Percentiles rank a stretch among this genome's conserved stretches.
Evolutionary conservation across 1,140 invertebrate genomes (phyloP).

Genomic region (Magallana gigas): DNA sequence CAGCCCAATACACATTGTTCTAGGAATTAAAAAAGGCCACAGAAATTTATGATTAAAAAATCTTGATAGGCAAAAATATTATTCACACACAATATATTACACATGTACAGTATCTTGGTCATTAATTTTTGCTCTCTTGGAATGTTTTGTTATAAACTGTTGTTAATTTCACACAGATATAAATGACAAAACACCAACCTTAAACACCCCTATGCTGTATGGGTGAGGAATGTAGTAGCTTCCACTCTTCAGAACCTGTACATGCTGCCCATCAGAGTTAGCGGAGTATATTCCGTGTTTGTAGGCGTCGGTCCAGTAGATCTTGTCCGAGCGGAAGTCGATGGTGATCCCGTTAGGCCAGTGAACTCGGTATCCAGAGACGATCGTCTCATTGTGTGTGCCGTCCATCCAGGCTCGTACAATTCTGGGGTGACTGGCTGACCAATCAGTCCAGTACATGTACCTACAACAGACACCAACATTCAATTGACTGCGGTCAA

Average conservation of each 20-base stretch:
- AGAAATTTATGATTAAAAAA: too few species aligned
- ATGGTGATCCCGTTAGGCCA: conserved; percentile 73
- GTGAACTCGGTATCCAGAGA: conserved; percentile 58
- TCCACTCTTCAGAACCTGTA: conserved; percentile 50
- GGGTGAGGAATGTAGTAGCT: conserved; percentile 82
- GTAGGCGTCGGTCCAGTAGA: conserved; percentile 70
- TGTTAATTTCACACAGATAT: too few species aligned
- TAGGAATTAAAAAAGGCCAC: conserved; percentile 41
- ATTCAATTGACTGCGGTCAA: too few species aligned
- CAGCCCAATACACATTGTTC: conserved; percentile 90
- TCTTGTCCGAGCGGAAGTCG: conserved; percentile 61
- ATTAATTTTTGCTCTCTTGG: too few species aligned
- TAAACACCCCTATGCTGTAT: conserved; percentile 91
- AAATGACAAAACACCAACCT: conserved; percentile 75
- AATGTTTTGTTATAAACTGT: too few species aligned
- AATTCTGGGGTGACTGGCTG: conserved; percentile 90
- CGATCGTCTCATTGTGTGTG: conserved; percentile 42
- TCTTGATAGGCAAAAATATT: too few species aligned
- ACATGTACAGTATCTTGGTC: too few species aligned
- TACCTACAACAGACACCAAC: conserved; percentile 55
- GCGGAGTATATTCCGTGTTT: conserved; percentile 58
- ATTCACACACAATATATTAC: too few species aligned
- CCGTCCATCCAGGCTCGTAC: conserved; percentile 96
- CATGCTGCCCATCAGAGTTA: conserved; percentile 59
- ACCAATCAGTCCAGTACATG: conserved; percentile 95